phyloP scores from a whole-genome alignment of 2,113 vertebrate genomes.

The Sceloporus tristichus region DNA sequence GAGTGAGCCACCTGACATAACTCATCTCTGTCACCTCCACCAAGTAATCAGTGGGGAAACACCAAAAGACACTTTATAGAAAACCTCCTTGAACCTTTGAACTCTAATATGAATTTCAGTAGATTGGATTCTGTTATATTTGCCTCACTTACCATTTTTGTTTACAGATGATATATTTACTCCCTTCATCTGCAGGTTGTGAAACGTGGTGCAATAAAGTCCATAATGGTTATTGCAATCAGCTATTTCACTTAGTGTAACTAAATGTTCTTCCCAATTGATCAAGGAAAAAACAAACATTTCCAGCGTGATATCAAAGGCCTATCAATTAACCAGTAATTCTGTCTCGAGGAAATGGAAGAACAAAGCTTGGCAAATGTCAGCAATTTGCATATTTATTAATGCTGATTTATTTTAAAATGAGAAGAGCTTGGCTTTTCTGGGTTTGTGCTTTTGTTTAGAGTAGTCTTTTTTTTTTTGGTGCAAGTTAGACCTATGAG shows the following conservation, averaged over 20 bases:
- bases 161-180: neutral
- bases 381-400: slow-evolving; percentile 27
- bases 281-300: slow-evolving; percentile 33
- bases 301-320: slow-evolving; percentile 29
- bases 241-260: slow-evolving; percentile 26
- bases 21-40: neutral
- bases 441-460: neutral
- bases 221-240: slow-evolving; percentile 25
- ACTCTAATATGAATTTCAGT: neutral
- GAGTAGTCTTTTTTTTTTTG: neutral
- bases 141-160: neutral
- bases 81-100: neutral
- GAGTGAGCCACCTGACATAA: neutral
- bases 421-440: neutral
- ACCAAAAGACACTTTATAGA: no score
- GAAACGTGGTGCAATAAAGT: slow-evolving; percentile 1
- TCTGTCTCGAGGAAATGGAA: slow-evolving; percentile 18
- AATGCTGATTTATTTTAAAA: slow-evolving; percentile 29
- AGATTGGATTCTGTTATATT: no score
- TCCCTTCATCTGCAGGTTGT: neutral
- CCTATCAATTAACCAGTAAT: slow-evolving; percentile 21
- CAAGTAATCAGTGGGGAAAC: neutral
- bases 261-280: slow-evolving; percentile 32
- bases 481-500: neutral
- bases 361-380: slow-evolving; percentile 27